phyloP scores from a whole-genome alignment of 2,113 vertebrate genomes.

The Pedionomus torquatus region DNA sequence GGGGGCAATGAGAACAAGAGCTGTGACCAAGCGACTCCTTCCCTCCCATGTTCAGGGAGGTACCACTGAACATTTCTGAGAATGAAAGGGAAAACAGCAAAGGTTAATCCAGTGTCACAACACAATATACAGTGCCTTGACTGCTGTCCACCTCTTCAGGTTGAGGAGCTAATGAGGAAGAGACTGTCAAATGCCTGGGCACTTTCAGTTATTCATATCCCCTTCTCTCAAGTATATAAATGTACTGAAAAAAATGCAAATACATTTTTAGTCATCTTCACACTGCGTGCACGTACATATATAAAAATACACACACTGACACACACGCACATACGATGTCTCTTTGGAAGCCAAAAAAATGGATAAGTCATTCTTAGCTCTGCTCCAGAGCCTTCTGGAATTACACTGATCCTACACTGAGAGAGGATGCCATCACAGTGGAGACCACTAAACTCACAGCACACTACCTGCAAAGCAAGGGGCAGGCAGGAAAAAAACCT shows the following conservation, averaged over 20 bases:
- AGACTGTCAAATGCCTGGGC: background rate
- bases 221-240: background rate
- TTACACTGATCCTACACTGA: background rate
- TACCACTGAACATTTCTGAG: background rate
- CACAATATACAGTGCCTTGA: background rate
- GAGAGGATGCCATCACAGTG: fast-evolving
- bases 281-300: background rate
- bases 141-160: background rate
- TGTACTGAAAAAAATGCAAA: background rate
- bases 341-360: background rate
- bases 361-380: background rate
- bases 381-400: background rate
- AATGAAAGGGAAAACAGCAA: fast-evolving
- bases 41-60: background rate
- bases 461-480: background rate
- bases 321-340: background rate
- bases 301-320: slow-evolving; percentile 39
- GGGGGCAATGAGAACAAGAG: background rate
- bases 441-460: background rate
- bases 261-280: slow-evolving; percentile 39
- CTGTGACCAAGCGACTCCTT: background rate
- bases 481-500: background rate
- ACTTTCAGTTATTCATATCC: background rate
- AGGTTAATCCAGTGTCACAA: background rate
- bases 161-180: background rate